A percentile compares a stretch with the other conserved stretches of the same genome.
Conservation (phyloP, 2,888 invertebrate genomes). For the Eupithecia abbreviata region DNA sequence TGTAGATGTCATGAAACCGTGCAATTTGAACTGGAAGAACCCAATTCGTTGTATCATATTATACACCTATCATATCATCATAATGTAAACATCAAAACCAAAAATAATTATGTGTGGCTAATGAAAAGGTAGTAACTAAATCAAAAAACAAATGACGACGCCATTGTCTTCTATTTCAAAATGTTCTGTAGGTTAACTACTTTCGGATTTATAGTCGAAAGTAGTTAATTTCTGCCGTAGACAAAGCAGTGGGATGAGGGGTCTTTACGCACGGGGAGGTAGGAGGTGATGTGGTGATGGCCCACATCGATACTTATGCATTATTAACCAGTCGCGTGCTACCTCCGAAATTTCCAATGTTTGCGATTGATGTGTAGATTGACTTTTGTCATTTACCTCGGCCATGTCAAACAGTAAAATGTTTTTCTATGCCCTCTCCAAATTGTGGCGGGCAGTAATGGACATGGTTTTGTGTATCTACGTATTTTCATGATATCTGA, state of each 20-base stretch:
- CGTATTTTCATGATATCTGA: constrained; percentile 71
- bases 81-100: no score
- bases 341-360: constrained; percentile 82
- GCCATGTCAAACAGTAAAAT: constrained; percentile 81
- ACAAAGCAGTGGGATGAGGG: constrained; percentile 50
- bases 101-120: no score
- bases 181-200: background rate
- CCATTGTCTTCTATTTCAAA: background rate
- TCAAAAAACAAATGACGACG: background rate
- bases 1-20: background rate
- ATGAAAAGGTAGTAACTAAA: no score
- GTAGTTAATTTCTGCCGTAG: constrained; percentile 20
- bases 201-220: no score
- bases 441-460: constrained; percentile 76
- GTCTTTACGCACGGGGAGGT: constrained; percentile 60
- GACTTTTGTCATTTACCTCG: constrained; percentile 83
- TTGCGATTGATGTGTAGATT: constrained; percentile 84
- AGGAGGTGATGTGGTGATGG: constrained; percentile 64
- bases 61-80: no score
- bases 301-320: constrained; percentile 83
- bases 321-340: constrained; percentile 82
- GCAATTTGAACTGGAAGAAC: no score
- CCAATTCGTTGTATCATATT: no score
- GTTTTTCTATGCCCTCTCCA: constrained; percentile 77
- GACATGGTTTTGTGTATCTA: constrained; percentile 75